Evolutionary conservation across 1,140 invertebrate genomes (phyloP).

Genomic region (Magallana ariakensis): DNA sequence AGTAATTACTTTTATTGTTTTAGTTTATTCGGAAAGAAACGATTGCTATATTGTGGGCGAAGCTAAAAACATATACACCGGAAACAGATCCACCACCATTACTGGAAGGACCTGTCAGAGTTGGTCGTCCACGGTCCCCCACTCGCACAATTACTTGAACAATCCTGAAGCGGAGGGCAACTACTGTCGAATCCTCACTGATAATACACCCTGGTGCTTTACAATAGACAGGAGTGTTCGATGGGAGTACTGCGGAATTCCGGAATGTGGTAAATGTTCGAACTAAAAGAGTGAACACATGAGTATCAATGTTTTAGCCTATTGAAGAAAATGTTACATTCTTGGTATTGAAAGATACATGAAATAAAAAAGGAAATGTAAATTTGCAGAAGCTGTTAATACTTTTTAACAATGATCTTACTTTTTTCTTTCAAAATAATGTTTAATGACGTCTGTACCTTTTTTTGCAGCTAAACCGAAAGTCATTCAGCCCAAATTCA

Average conservation of each 20-base stretch:
- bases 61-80: neutral
- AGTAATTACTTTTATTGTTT: no score
- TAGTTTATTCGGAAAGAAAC: no score
- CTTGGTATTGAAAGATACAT: no score
- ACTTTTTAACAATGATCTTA: no score
- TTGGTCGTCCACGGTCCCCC: neutral
- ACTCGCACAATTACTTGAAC: neutral
- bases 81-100: neutral
- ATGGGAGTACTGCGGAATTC: slow-evolving; percentile 39
- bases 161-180: neutral
- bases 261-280: slow-evolving; percentile 2
- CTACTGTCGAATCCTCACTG: neutral
- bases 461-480: no score
- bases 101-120: slow-evolving; percentile 9
- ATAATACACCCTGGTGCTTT: slow-evolving; percentile 17
- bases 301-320: no score
- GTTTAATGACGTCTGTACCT: neutral
- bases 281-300: no score
- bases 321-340: no score
- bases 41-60: neutral
- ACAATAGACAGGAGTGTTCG: neutral
- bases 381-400: no score
- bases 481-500: no score
- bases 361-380: no score
- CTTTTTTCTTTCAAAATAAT: no score